Percentiles rank a stretch among this genome's conserved stretches.
Conservation (phyloP, 2,797 vertebrate genomes). For the Pipistrellus kuhlii region DNA sequence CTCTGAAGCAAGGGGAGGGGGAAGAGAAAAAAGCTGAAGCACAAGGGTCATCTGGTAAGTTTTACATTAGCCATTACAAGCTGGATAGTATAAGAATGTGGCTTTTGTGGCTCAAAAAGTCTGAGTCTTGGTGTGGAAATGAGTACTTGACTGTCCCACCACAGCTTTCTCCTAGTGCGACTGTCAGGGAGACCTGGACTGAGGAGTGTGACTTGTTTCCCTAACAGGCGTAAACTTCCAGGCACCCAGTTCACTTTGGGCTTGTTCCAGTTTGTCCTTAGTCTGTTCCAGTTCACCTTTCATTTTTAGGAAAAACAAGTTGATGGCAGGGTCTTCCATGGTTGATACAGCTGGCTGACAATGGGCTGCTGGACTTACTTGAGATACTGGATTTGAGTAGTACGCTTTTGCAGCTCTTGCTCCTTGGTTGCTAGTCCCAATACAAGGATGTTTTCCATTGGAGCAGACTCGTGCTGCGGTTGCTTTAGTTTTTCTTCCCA, state of each 20-base stretch:
- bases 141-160: slow-evolving; percentile 97
- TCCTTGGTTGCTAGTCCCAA: no score
- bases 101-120: slow-evolving; percentile 97
- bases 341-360: slow-evolving; percentile 98
- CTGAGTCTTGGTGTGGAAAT: slow-evolving; percentile 99
- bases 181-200: slow-evolving; percentile 98
- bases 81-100: slow-evolving; percentile 95
- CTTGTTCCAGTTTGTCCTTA: slow-evolving; percentile 99
- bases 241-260: slow-evolving; percentile 99
- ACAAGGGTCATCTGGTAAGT: slow-evolving; percentile 99
- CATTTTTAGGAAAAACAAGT: slow-evolving; percentile 99
- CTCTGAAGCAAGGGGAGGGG: slow-evolving; percentile 94
- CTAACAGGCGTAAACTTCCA: slow-evolving; percentile 99
- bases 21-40: slow-evolving; percentile 96
- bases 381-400: slow-evolving; percentile 98
- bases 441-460: no score
- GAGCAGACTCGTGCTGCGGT: no score
- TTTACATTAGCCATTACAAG: slow-evolving; percentile 97
- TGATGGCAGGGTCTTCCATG: slow-evolving; percentile 99
- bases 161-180: slow-evolving; percentile 99
- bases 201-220: slow-evolving; percentile 99
- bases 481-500: no score
- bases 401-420: no score
- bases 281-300: slow-evolving; percentile 99
- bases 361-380: slow-evolving; percentile 99